These are phyloP conservation scores for Tryphoninae sp. DNA, from an alignment of 2,888 invertebrate species.

Conservation along the genomic window DNA sequence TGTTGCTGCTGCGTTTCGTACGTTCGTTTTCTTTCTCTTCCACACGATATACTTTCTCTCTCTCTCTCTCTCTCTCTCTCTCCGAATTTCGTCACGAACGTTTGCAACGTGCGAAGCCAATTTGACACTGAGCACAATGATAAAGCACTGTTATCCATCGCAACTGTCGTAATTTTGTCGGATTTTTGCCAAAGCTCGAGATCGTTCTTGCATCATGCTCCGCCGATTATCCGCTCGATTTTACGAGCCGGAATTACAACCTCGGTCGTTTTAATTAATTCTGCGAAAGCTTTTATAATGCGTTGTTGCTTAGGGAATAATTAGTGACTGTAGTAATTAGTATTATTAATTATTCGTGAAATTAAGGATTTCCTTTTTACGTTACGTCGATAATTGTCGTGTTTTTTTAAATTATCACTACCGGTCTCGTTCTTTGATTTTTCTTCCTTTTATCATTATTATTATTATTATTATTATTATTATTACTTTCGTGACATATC, in stretches of 20 bases:
- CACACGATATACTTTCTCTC: background rate
- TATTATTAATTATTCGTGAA: no score
- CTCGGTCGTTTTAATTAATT: background rate
- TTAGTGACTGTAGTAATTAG: no score
- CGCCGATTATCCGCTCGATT: background rate
- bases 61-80: no score
- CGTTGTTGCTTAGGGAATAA: background rate
- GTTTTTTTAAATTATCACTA: no score
- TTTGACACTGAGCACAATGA: background rate
- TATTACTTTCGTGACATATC: no score
- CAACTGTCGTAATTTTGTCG: background rate
- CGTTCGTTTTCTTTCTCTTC: background rate
- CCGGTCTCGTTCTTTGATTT: no score
- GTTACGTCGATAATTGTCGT: no score
- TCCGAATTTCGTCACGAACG: background rate
- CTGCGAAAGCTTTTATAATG: slow-evolving; percentile 5
- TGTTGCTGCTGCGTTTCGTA: no score
- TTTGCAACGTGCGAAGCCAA: slow-evolving; percentile 1
- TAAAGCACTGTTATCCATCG: background rate
- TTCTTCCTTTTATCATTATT: no score
- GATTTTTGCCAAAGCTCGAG: background rate
- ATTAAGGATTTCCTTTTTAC: no score
- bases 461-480: no score
- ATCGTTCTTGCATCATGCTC: background rate
- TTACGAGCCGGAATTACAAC: background rate